These are phyloP conservation scores for Atherix ibis DNA, from an alignment of 2,888 invertebrate genomes.

Conservation along the genomic window DNA sequence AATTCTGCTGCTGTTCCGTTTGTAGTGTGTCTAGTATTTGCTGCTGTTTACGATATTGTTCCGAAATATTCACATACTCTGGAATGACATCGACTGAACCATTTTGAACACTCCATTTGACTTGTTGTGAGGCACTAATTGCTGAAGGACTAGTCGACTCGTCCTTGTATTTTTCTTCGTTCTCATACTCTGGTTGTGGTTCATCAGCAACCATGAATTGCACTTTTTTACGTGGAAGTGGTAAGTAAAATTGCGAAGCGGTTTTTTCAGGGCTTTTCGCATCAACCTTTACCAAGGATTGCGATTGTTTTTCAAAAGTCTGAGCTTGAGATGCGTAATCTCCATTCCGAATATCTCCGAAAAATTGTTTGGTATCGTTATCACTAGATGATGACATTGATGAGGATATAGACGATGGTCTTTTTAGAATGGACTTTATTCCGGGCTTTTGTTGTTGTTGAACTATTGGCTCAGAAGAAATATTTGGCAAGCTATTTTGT, in stretches of 20 bases:
- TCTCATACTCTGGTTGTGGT: slow-evolving; percentile 23
- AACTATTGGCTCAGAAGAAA: neutral
- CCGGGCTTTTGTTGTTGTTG: slow-evolving; percentile 8
- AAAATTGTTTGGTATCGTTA: slow-evolving; percentile 21
- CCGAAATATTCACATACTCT: too few species aligned
- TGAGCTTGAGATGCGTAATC: neutral
- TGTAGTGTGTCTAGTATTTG: neutral
- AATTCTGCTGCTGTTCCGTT: neutral
- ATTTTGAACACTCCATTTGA: too few species aligned
- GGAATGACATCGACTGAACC: too few species aligned
- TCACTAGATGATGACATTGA: slow-evolving; percentile 27
- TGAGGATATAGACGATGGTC: slow-evolving; percentile 33
- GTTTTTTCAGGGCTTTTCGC: slow-evolving; percentile 9
- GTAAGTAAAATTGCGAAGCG: slow-evolving; percentile 47
- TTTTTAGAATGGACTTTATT: slow-evolving; percentile 45
- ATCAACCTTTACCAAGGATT: too few species aligned
- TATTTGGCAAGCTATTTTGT: neutral
- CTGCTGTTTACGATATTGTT: neutral
- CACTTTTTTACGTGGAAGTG: slow-evolving; percentile 49
- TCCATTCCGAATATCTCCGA: slow-evolving; percentile 10
- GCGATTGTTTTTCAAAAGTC: too few species aligned
- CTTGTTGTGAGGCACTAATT: too few species aligned
- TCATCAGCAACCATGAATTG: slow-evolving; percentile 54
- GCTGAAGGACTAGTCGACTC: too few species aligned
- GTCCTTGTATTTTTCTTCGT: slow-evolving; percentile 13